Conservation (phyloP, 1,140 invertebrate genomes). For the Drosophila nikananu region DNA sequence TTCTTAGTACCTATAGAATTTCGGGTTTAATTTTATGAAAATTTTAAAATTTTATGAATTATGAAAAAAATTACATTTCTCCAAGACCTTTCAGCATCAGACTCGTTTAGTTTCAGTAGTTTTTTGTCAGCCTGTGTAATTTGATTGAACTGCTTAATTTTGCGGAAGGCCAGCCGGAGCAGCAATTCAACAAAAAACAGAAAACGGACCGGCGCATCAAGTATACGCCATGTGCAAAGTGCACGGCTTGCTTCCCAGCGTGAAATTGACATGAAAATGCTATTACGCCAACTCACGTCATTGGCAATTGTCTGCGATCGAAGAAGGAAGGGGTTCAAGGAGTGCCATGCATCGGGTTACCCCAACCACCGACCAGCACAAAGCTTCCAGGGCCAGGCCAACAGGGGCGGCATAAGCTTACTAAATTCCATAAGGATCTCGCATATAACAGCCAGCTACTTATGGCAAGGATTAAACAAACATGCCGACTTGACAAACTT, state of each 20-base stretch:
- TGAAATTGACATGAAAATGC: slow-evolving; percentile 42
- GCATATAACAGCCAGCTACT: slow-evolving; percentile 70
- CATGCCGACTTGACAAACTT: slow-evolving; percentile 74
- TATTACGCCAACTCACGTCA: slow-evolving; percentile 21
- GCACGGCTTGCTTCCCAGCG: not conserved
- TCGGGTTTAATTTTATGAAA: too few species aligned
- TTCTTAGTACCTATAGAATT: too few species aligned
- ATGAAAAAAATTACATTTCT: too few species aligned
- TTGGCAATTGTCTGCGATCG: slow-evolving; percentile 24
- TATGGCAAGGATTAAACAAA: slow-evolving; percentile 76
- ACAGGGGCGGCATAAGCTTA: slow-evolving; percentile 64
- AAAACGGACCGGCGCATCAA: not conserved
- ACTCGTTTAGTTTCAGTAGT: too few species aligned
- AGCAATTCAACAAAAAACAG: not conserved
- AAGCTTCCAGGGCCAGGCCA: slow-evolving; percentile 21
- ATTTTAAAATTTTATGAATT: too few species aligned
- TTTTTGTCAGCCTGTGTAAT: not conserved
- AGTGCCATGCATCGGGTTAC: not conserved
- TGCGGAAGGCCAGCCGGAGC: slow-evolving; percentile 9
- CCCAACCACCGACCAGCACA: not conserved
- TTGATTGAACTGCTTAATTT: slow-evolving; percentile 43
- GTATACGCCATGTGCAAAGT: slow-evolving; percentile 15
- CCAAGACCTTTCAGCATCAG: too few species aligned
- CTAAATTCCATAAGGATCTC: slow-evolving; percentile 79
- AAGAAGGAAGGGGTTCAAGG: not conserved